Evolutionary conservation across 1,140 invertebrate genomes (phyloP), one percentile per base, ranked within the genome.

Genomic region (Eurosta solidaginis): DNA sequence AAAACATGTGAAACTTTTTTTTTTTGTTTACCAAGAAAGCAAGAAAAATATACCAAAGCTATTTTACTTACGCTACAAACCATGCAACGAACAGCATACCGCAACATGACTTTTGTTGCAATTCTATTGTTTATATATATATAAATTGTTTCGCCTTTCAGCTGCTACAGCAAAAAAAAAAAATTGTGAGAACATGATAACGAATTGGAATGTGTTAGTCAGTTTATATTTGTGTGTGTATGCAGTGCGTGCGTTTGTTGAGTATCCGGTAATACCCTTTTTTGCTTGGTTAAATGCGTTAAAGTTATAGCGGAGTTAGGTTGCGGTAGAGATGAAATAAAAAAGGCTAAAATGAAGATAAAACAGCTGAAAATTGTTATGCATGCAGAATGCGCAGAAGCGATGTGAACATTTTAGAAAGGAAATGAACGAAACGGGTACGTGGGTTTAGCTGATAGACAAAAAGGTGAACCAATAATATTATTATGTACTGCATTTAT

Each of bases 71-170:
- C n/a, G 25, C 49, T 22, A 52, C 49, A 52, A 52, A 36, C 54
- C 54, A 63, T 63, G 29, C 59, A 42, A 68, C n/a, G n/a, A n/a
- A n/a, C 33, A 29, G 59, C 36, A 68, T 42, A 68, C 54, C 29
- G 54, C 59, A 68, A 68, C 59, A 42, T 68, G 59, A 22, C 59
- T 68, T n/a, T 68, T 40, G 59, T 42, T 68, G 59, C 59, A 68
- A 68, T 68, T 40, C 59, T 68, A 68, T 42, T 68, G 59, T 22
- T 47, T 3, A 17, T 47, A 20, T 40, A 17, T 68, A 40, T 52
- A 5, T 20, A 14, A 3, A 49, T 49, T 49, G 45, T 17, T 49
- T 7, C 22, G 50, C 50, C 3, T 20, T 49, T 52, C 49, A 22
- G 49, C 20, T 25, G 49, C n/a, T 25, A 52, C 17, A 27, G 59